Evolutionary conservation across 2,888 invertebrate species (phyloP), one percentile per base, ranked within the genome.

Genomic region (Thymelicus sylvestris): DNA sequence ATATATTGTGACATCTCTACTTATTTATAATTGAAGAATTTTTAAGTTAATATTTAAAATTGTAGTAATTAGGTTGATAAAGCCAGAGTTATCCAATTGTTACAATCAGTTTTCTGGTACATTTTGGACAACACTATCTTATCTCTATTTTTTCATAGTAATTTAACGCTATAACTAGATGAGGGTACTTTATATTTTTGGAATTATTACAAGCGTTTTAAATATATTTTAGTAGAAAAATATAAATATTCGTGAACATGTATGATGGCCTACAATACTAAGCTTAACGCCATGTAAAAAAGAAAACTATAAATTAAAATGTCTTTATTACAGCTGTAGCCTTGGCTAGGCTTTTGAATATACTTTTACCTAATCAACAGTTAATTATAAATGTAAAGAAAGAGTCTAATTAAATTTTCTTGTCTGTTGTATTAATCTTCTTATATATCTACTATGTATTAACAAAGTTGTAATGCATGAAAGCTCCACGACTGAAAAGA

Each of bases 381-480:
- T 24, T 6, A 24, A 55, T 24, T 24, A 24, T 24, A 55, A 15
- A 6, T 52, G 44, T 44, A 44, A 52, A 8, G 50, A 15, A 47
- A 12, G 48, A 12, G 12, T 6, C 52, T 7, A 52, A 44, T 4
- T n/a, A 15, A 48, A 48, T 48, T n/a, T 13, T 50, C 15, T 7
- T 57, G 38, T 57, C 1, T 38, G 50, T 7, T 57, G 38, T 57
- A 2, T 57, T 38, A 31, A 57, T 19, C 19, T 57, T 57, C 4
- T 12, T 41, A 41, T 7, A 41, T 8, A 41, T 31, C 24, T 52
- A 19, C 8, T 2, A 13, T 57, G 13, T 57, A 72, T 67, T 57
- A 15, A 44, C 12, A 55, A 41, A 41, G 1, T 64, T 64, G 10
- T 7, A 63, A 57, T 63, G 63, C 63, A 63, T 63, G 63, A 48